Base-by-base conservation (phyloP, 2,797 vertebrate species). In the Apogon talboti region DNA sequence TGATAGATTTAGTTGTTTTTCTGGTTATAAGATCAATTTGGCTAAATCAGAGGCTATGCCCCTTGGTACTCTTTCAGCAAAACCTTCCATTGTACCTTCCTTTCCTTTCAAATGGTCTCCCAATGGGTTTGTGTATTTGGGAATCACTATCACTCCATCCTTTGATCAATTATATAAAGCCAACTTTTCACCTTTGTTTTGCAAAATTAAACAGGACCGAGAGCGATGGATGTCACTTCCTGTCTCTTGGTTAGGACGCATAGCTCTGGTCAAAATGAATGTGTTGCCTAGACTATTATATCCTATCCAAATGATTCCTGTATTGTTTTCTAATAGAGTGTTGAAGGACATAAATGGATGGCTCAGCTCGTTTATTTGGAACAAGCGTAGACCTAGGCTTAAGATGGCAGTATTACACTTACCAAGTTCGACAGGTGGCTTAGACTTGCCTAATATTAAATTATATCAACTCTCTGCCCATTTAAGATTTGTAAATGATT, bases 321-420 rank as follows among this genome's bases (percentile, higher is more conserved):
- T 21, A 2, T 21, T 21, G 19, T 21, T 21, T 21, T 21, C 19
- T 21, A 21, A 21, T 21, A 21, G 19, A 3, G 19, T 3, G 19
- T 21, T 21, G 19, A 21, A 21, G 19, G 19, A 21, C n/a, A 18
- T 47, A 21, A 59, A 38, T 38, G 2, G 56, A 2, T 14, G 43
- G 30, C 43, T 58, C 28, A 37, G 56, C 30, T 37, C 56, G 2
- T 47, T 58, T 13, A n/a, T n/a, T n/a, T n/a, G n/a, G n/a, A n/a
- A n/a, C n/a, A n/a, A n/a, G n/a, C n/a, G n/a, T n/a, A n/a, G 46
- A n/a, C n/a, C 19, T 19, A 45, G 30, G 43, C 37, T 7, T 10
- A 47, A 59, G 21, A n/a, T n/a, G 5, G 11, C 18, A 46, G 43
- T 10, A 33, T 9, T 46, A 9, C 28, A 47, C 3, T 19, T 47